These are phyloP conservation scores for Hypotaenidia philippensis DNA, from an alignment of 2,797 vertebrate species.

Conservation along the genomic window DNA sequence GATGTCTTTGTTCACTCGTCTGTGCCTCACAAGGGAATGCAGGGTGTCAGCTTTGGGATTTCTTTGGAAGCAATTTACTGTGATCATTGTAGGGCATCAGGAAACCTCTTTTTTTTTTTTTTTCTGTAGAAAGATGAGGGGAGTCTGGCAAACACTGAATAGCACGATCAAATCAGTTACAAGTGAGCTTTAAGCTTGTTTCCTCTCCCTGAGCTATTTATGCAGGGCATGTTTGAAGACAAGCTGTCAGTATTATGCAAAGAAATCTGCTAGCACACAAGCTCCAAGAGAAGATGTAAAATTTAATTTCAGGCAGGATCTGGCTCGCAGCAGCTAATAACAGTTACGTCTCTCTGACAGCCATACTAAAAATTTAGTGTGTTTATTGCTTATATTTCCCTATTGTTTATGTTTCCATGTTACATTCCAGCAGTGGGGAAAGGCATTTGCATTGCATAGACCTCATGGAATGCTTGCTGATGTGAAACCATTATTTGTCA, in stretches of 20 bases:
- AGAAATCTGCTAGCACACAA: conserved; percentile 27
- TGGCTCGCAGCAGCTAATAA: not conserved
- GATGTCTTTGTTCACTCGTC: not conserved
- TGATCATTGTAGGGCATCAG: not conserved
- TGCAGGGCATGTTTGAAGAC: conserved; percentile 14
- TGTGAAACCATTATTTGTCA: not conserved
- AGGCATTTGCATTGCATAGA: not conserved
- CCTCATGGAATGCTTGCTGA: not conserved
- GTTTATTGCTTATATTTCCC: not conserved
- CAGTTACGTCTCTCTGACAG: not conserved
- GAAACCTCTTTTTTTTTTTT: not conserved
- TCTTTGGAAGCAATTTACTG: not conserved
- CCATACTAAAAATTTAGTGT: not conserved
- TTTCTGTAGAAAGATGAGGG: not conserved
- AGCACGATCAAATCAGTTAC: conserved; percentile 12
- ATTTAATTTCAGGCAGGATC: conserved; percentile 22
- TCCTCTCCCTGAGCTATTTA: conserved; percentile 54
- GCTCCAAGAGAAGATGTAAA: conserved; percentile 6
- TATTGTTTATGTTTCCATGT: not conserved
- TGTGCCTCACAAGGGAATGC: not conserved
- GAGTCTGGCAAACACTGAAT: conserved; percentile 22
- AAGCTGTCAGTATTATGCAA: conserved; percentile 30
- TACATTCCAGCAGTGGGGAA: not conserved
- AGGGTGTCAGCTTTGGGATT: not conserved
- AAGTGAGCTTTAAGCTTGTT: conserved; percentile 15